A percentile compares a stretch with the other conserved stretches of the same genome.
Evolutionary conservation across 1,140 invertebrate species (phyloP).

Genomic region (Argopecten irradians): DNA sequence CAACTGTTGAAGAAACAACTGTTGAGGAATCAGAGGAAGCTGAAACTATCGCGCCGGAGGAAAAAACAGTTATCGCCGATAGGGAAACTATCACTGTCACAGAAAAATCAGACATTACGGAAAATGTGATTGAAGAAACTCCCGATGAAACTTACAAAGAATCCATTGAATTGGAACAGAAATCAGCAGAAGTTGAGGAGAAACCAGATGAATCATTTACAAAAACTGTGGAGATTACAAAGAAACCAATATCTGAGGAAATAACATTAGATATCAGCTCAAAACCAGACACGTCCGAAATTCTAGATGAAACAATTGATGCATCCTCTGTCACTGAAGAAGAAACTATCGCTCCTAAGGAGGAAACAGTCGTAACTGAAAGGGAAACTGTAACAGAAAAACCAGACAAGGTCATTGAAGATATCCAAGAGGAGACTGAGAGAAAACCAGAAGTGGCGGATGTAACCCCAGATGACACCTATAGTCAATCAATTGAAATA

Average conservation of each 20-base stretch:
- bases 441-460: conserved; percentile 41
- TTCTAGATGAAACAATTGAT: background rate
- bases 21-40: background rate
- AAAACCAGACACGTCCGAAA: conserved; percentile 27
- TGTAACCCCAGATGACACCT: background rate
- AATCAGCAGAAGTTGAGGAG: background rate
- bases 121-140: no score
- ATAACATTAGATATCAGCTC: background rate
- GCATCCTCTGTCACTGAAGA: conserved; percentile 36
- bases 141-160: conserved; percentile 10
- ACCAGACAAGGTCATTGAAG: conserved; percentile 16
- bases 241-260: background rate
- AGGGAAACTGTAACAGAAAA: conserved; percentile 37
- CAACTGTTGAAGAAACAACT: conserved; percentile 2
- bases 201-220: background rate
- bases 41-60: background rate
- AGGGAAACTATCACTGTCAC: background rate
- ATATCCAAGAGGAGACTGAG: conserved; percentile 20
- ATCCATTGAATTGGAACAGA: conserved; percentile 26
- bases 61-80: conserved; percentile 12
- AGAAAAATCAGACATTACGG: no score
- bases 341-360: background rate
- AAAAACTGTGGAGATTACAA: background rate
- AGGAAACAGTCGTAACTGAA: background rate
- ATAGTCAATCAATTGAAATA: background rate